Evolutionary conservation across 2,888 invertebrate species (phyloP).

Genomic region (Ormyrus labotus): DNA sequence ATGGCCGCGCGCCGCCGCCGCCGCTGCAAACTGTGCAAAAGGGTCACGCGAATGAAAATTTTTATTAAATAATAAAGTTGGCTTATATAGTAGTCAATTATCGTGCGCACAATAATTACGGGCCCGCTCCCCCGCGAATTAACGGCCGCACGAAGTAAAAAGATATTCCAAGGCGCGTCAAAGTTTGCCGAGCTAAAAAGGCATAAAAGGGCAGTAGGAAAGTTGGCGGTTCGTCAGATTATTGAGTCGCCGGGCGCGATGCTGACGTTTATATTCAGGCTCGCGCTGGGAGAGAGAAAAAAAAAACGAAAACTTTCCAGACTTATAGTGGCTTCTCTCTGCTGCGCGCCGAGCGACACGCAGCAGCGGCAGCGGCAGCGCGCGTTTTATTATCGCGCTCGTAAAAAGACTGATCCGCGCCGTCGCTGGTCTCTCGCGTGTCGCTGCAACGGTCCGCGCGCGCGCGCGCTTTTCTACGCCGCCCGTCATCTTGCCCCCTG

Average conservation of each 20-base stretch:
- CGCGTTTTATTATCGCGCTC: slow-evolving; percentile 53
- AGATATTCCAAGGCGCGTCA: slow-evolving; percentile 41
- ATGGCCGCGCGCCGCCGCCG: too few species aligned
- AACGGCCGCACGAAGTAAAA: not conserved
- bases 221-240: slow-evolving; percentile 53
- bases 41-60: slow-evolving; percentile 15
- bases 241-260: slow-evolving; percentile 38
- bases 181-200: slow-evolving; percentile 36
- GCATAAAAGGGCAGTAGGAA: slow-evolving; percentile 50
- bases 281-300: slow-evolving; percentile 11
- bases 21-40: too few species aligned
- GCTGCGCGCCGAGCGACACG: not conserved
- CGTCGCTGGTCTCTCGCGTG: slow-evolving; percentile 5
- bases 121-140: slow-evolving; percentile 2
- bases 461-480: slow-evolving; percentile 6
- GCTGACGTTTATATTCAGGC: slow-evolving; percentile 46
- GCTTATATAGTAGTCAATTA: slow-evolving; percentile 43
- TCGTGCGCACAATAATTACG: slow-evolving; percentile 39
- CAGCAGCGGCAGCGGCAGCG: not conserved
- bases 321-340: not conserved
- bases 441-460: not conserved
- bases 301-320: slow-evolving; percentile 27
- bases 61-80: slow-evolving; percentile 31
- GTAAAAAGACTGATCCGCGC: slow-evolving; percentile 45
- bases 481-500: slow-evolving; percentile 2